Conservation (phyloP, 2,888 invertebrate species). For the Perizoma flavofasciatum region DNA sequence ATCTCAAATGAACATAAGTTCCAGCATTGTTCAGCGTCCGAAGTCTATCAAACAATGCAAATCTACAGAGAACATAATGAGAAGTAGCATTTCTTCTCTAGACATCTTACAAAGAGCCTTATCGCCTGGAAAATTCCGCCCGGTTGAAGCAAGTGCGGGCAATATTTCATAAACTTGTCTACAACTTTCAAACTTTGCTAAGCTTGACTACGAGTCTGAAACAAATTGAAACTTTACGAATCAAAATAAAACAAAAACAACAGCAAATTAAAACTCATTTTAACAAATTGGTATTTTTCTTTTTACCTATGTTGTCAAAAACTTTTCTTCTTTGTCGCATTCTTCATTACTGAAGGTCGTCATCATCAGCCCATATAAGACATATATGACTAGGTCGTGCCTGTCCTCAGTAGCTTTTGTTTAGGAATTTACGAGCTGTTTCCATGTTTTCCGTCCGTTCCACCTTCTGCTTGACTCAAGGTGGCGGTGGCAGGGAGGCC, state of each 20-base stretch:
- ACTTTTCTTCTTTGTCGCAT: too few species aligned
- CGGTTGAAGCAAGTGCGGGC: constrained; percentile 3
- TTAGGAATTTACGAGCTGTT: too few species aligned
- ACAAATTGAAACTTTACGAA: constrained; percentile 24
- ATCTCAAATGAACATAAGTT: too few species aligned
- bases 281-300: neutral
- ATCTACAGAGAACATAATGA: constrained; percentile 8
- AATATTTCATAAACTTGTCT: constrained; percentile 22
- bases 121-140: constrained; percentile 14
- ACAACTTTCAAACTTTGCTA: constrained; percentile 15
- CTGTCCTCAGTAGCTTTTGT: too few species aligned
- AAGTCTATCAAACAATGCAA: constrained; percentile 20
- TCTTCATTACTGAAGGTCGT: too few species aligned
- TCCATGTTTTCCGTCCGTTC: too few species aligned
- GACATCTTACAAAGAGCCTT: constrained; percentile 13
- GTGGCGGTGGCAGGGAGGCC: too few species aligned
- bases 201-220: constrained; percentile 3
- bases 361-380: too few species aligned
- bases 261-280: constrained; percentile 3
- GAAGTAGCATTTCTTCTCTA: constrained; percentile 3
- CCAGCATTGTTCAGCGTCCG: neutral
- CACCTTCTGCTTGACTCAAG: too few species aligned
- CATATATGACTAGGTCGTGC: too few species aligned
- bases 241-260: constrained; percentile 10
- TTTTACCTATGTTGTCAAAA: too few species aligned